Evolutionary conservation across 2,113 vertebrate species (phyloP), one percentile per base, ranked within the genome.

Genomic region (Paradisaea rubra): DNA sequence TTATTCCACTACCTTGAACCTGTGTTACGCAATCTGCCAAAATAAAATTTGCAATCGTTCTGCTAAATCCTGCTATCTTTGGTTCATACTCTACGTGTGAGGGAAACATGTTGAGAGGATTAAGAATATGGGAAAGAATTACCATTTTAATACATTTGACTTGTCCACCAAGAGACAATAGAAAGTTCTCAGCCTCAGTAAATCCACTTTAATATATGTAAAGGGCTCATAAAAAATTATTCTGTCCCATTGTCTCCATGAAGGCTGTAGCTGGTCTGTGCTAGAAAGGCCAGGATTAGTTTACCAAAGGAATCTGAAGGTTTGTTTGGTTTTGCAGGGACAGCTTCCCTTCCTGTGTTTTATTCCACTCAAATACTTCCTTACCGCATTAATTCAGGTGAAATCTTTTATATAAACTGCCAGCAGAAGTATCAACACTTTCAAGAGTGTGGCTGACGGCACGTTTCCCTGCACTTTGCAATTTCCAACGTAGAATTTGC

Each of bases 141-240:
- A 97, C 88, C 92, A 96, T 97, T 97, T 97, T 97, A 97, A 98
- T 97, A 91, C 78, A 91, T 95, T 92, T 91, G 89, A 96, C 93
- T 97, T 27, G 25, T 89, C 93, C 81, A 80, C 52, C 16, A 93
- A 94, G 83, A 95, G 93, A 97, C 95, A 97, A 96, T 47, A 59
- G 89, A 76, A 93, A 77, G 73, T 71, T 87, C 97, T 96, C 90
- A 96, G 96, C 72, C 72, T 81, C 85, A 39, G 63, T 86, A 97
- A 97, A 97, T 96, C 91, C 74, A 94, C 87, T 94, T 96, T 84
- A 97, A 96, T 96, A 64, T 77, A 96, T 76, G 74, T 92, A 94
- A 96, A 93, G 80, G 87, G 96, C 94, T 93, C 65, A 82, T 84
- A 76, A 93, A 86, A 93, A 90, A 44, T 13, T 64, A 63, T 89